Percentiles rank a stretch among this genome's conserved stretches.
Conservation (phyloP, 2,797 vertebrate species). For the Rhinichthys osculus region DNA sequence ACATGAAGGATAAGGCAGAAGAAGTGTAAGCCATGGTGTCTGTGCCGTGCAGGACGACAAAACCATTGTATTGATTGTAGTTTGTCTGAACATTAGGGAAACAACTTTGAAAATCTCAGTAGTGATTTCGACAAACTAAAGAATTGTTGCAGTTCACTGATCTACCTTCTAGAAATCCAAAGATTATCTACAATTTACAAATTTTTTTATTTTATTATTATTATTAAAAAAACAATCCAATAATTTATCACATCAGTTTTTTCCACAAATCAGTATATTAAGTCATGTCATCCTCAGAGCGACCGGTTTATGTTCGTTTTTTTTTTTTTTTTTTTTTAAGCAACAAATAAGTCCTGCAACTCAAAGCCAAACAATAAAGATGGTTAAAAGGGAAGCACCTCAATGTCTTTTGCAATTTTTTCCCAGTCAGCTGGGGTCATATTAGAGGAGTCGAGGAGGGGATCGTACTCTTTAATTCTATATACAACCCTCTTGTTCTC, state of each 20-base stretch:
- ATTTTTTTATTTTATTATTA: too few species aligned
- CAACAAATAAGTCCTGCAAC: not conserved
- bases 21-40: constrained; percentile 97
- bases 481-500: constrained; percentile 88
- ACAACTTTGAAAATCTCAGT: too few species aligned
- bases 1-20: constrained; percentile 93
- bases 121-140: not conserved
- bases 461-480: constrained; percentile 86
- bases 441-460: constrained; percentile 94
- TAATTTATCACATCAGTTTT: not conserved
- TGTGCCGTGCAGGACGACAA: constrained; percentile 94
- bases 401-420: constrained; percentile 86
- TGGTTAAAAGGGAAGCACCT: constrained; percentile 68
- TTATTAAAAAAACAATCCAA: too few species aligned
- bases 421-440: constrained; percentile 95
- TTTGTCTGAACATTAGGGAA: constrained; percentile 74
- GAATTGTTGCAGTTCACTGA: not conserved
- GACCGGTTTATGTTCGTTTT: too few species aligned
- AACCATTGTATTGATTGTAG: constrained; percentile 88
- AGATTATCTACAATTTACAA: not conserved
- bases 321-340: too few species aligned
- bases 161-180: not conserved
- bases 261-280: too few species aligned
- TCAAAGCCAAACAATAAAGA: not conserved
- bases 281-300: not conserved